phyloP scores from a whole-genome alignment of 2,888 invertebrate species.

The Sipha maydis region DNA sequence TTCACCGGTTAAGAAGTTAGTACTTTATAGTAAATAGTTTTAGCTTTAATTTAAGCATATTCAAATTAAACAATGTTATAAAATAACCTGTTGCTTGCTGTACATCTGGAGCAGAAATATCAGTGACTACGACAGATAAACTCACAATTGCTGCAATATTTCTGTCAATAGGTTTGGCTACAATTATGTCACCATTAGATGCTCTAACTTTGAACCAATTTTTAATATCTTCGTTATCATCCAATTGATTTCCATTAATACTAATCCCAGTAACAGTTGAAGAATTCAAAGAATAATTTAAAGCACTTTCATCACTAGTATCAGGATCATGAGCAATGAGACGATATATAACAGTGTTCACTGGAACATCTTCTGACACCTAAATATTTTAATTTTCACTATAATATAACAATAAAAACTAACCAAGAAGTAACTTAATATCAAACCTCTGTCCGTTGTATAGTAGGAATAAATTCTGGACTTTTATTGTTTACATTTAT shows the following conservation, averaged over 20 bases:
- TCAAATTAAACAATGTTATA: neutral
- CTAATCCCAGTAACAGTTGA: conserved; percentile 75
- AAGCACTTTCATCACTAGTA: conserved; percentile 75
- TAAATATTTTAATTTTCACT: conserved; percentile 65
- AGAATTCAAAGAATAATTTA: conserved; percentile 76
- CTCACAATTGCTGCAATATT: conserved; percentile 80
- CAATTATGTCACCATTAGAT: conserved; percentile 72
- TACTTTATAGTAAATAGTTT: neutral
- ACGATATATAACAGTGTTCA: conserved; percentile 78
- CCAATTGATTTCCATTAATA: conserved; percentile 51
- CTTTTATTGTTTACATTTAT: conserved; percentile 89
- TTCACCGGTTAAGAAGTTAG: no score
- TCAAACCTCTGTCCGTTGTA: conserved; percentile 80
- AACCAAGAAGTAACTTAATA: neutral
- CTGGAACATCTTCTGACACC: conserved; percentile 81
- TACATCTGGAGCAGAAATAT: conserved; percentile 80
- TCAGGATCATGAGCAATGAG: conserved; percentile 84
- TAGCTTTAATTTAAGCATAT: neutral
- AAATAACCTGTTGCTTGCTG: conserved; percentile 79
- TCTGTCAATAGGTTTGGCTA: conserved; percentile 74
- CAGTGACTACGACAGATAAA: conserved; percentile 82
- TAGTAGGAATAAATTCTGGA: conserved; percentile 82
- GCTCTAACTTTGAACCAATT: conserved; percentile 76
- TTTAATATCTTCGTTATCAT: conserved; percentile 67
- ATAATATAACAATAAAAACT: conserved; percentile 22